A percentile compares a stretch with the other conserved stretches of the same genome.
These are phyloP conservation scores for Oligia fasciuncula DNA, from an alignment of 2,888 invertebrate species.

Conservation along the genomic window DNA sequence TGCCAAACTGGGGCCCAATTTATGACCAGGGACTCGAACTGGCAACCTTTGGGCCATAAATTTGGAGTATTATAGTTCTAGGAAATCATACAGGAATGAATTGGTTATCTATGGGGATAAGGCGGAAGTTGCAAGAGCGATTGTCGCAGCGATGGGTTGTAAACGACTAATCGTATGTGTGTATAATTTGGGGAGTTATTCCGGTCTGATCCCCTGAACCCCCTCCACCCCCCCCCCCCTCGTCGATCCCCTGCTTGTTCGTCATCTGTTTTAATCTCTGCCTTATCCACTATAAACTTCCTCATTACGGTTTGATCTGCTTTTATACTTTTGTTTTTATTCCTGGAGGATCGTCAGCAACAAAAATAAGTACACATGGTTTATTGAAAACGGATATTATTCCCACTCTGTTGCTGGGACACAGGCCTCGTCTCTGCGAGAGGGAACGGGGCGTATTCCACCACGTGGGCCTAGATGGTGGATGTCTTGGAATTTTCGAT, in stretches of 20 bases:
- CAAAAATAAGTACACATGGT: too few species aligned
- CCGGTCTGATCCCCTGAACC: too few species aligned
- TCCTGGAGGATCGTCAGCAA: too few species aligned
- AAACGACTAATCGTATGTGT: background rate
- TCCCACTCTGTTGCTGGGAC: background rate
- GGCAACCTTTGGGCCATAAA: constrained; percentile 54
- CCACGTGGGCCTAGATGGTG: background rate
- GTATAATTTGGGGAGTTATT: too few species aligned
- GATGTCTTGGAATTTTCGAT: background rate
- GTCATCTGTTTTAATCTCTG: too few species aligned
- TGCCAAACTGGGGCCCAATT: constrained; percentile 57
- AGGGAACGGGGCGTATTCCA: background rate
- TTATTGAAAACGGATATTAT: too few species aligned
- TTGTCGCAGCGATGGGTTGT: constrained; percentile 33
- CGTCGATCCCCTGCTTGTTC: too few species aligned
- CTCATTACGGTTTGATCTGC: too few species aligned
- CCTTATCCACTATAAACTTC: too few species aligned
- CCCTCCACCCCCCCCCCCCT: too few species aligned
- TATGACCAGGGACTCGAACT: constrained; percentile 57
- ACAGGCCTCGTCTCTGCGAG: background rate
- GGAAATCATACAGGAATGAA: constrained; percentile 46
- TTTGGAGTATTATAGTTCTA: constrained; percentile 47
- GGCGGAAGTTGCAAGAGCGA: constrained; percentile 27
- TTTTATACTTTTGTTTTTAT: too few species aligned
- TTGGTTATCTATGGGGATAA: constrained; percentile 39